A percentile compares a stretch with the other conserved stretches of the same genome.
Evolutionary conservation across 1,140 invertebrate species (phyloP).

Genomic region (Solen grandis): DNA sequence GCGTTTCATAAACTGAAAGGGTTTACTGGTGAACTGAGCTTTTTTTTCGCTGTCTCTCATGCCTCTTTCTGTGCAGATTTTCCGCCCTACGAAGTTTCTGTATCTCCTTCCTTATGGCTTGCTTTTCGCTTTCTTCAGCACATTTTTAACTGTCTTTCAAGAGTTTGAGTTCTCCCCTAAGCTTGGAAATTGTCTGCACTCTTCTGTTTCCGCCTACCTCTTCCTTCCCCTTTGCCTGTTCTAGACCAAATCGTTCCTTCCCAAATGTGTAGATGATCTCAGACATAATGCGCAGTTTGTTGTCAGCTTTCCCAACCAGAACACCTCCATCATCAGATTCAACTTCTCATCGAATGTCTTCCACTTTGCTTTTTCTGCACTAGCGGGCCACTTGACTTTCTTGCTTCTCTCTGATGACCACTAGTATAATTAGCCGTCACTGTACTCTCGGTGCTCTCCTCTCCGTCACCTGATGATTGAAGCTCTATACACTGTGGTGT

Average conservation of each 20-base stretch:
- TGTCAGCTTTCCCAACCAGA: neutral
- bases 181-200: slow-evolving; percentile 33
- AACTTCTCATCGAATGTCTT: slow-evolving; percentile 12
- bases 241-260: slow-evolving; percentile 6
- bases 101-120: neutral
- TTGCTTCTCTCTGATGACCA: too few relatives aligned
- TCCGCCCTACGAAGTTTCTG: neutral
- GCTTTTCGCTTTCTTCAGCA: neutral
- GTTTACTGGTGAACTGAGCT: slow-evolving; percentile 7
- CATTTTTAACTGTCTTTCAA: slow-evolving; percentile 2
- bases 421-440: too few relatives aligned
- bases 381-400: too few relatives aligned
- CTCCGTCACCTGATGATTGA: slow-evolving; percentile 3
- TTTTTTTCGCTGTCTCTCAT: too few relatives aligned
- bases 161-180: slow-evolving; percentile 28
- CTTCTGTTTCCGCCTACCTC: neutral
- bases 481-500: slow-evolving; percentile 36
- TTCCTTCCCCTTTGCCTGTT: neutral
- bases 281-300: neutral
- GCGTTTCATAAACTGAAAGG: slow-evolving; percentile 1
- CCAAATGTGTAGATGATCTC: slow-evolving; percentile 15
- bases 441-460: neutral
- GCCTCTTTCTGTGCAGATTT: neutral
- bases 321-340: slow-evolving; percentile 21
- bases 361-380: slow-evolving; percentile 23